phyloP scores from a whole-genome alignment of 2,113 vertebrate species.

The Eubucco bourcierii region DNA sequence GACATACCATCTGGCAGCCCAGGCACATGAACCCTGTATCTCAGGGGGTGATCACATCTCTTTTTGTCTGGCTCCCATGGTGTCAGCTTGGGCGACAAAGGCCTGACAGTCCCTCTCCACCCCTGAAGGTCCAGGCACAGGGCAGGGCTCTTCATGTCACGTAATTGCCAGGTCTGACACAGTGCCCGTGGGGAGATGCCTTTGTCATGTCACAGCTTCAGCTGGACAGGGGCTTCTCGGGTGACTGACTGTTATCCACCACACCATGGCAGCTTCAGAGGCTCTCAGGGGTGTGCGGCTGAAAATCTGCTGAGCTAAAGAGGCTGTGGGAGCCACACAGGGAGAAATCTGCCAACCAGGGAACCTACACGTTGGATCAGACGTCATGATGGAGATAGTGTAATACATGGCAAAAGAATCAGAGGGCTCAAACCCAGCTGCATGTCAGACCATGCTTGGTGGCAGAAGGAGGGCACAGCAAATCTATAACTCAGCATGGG shows the following conservation, averaged over 20 bases:
- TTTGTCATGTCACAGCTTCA: neutral
- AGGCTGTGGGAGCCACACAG: rapidly evolving
- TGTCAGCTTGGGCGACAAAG: rapidly evolving
- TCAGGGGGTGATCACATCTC: rapidly evolving
- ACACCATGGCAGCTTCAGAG: neutral
- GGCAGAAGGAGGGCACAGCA: neutral
- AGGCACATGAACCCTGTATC: rapidly evolving
- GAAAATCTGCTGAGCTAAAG: neutral
- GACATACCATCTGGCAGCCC: neutral
- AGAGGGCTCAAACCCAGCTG: neutral
- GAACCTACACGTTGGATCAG: neutral
- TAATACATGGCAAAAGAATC: rapidly evolving
- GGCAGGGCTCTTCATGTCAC: rapidly evolving
- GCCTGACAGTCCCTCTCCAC: neutral
- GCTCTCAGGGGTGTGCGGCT: neutral
- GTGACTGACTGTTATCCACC: neutral
- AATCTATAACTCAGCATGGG: neutral
- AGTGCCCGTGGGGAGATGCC: rapidly evolving
- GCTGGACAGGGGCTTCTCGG: neutral
- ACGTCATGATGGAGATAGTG: neutral
- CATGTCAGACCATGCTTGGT: neutral
- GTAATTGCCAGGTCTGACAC: neutral
- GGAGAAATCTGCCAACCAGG: neutral
- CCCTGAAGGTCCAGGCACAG: neutral
- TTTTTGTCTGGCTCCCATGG: neutral